Evolutionary conservation across 1,140 invertebrate genomes (phyloP), one percentile per base, ranked within the genome.

Genomic region (Drosophila nasuta): DNA sequence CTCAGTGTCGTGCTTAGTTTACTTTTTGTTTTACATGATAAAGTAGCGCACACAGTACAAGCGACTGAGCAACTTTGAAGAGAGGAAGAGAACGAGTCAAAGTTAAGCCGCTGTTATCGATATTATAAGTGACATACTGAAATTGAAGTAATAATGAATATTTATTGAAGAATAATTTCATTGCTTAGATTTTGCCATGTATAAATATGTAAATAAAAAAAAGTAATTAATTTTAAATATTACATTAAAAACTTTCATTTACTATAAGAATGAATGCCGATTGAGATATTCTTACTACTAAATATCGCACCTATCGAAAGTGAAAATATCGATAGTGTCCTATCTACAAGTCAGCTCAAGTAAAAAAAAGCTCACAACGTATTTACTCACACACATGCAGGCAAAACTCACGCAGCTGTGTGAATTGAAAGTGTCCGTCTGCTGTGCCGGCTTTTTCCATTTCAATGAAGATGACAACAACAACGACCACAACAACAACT

Each of bases 401-500:
- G 35, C 57, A 43, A 5, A 45, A 5, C 20, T 38, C 57, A 63
- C 46, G 25, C 43, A 30, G 5, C 10, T 45, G 17, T 49, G 10
- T 38, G 20, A 11, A 33, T 49, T n/a, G 5, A 33, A 43, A 43
- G 41, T 43, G 41, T 43, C 41, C 11, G 41, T 43, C 41, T 43
- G 41, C 30, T 33, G n/a, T 54, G 51, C 51, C 51, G 51, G 51
- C 51, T 33, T 54, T 79, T 82, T 82, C 79, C 80, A 82, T 58
- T 82, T 75, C 71, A 79, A 71, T 75, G 71, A 81, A 82, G 77
- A 70, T 81, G 73, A 33, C 46, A 77, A 62, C 17, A 64, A 76
- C 62, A 68, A 67, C 46, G 51, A 64, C 17, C 43, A 48, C 45
- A 70, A 33, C 35, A 82, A 57, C 28, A 60, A 73, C 48, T 64